A percentile compares a stretch with the other conserved stretches of the same genome.
Evolutionary conservation across 2,888 invertebrate genomes (phyloP).

Genomic region (Cerastis leucographa): DNA sequence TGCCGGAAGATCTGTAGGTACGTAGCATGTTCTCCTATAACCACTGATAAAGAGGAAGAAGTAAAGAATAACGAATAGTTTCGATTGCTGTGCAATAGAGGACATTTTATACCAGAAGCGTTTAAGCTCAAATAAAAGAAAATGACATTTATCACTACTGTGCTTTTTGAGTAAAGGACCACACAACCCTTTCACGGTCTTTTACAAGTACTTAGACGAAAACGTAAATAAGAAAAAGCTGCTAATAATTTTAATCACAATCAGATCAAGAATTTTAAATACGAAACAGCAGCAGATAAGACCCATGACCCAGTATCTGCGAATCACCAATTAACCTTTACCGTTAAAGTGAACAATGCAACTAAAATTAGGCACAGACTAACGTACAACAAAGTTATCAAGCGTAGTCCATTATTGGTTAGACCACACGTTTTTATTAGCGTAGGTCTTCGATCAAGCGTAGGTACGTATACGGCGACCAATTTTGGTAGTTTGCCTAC

Average conservation of each 20-base stretch:
- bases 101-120: not conserved
- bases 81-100: not conserved
- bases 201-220: not conserved
- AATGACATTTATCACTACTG: not conserved
- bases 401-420: constrained; percentile 36
- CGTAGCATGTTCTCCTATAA: not conserved
- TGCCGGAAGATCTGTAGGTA: not conserved
- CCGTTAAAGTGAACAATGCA: constrained; percentile 5
- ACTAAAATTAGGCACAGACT: constrained; percentile 41
- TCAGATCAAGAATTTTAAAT: constrained; percentile 1
- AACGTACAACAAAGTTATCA: constrained; percentile 34
- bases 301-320: constrained; percentile 13
- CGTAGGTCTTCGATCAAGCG: no score
- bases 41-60: constrained; percentile 1
- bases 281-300: constrained; percentile 5
- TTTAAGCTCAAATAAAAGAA: no score
- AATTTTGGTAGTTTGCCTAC: constrained; percentile 51
- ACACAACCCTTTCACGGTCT: not conserved
- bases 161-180: not conserved
- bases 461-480: no score
- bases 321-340: constrained; percentile 39
- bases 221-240: not conserved
- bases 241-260: no score
- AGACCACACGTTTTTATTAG: constrained; percentile 35
- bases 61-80: not conserved